A percentile compares a stretch with the other conserved stretches of the same genome.
phyloP scores from a whole-genome alignment of 2,797 vertebrate genomes.

The Poecilia gillii region DNA sequence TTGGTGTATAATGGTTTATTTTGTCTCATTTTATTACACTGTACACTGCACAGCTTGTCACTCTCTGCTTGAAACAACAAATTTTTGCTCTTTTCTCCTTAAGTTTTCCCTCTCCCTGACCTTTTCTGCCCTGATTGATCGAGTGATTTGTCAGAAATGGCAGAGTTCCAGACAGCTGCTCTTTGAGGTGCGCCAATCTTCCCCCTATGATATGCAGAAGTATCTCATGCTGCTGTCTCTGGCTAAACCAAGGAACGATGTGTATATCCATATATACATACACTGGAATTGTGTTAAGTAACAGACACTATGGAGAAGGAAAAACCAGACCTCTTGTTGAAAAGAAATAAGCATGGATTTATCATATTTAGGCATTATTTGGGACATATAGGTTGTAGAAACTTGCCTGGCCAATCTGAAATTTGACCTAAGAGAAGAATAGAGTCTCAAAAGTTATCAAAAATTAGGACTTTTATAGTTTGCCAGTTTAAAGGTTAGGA shows the following conservation, averaged over 20 bases:
- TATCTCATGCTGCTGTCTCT: background rate
- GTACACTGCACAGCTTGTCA: background rate
- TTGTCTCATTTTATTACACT: background rate
- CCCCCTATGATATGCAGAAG: constrained; percentile 6
- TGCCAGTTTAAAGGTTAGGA: background rate
- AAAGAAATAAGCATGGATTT: background rate
- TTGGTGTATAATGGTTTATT: background rate
- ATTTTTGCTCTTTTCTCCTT: background rate
- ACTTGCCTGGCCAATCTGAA: background rate
- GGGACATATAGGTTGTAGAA: background rate
- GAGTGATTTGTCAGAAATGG: constrained; percentile 20
- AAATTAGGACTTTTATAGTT: background rate
- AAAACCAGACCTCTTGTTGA: background rate
- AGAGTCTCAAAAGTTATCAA: background rate
- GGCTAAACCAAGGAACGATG: background rate
- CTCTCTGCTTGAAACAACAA: background rate
- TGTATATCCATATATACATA: background rate
- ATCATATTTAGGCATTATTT: background rate
- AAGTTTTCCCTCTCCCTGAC: constrained; percentile 1
- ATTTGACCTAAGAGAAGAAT: background rate
- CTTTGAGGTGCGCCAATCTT: constrained; percentile 11
- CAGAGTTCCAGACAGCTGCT: constrained; percentile 12
- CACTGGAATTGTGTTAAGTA: background rate
- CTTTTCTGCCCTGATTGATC: constrained; percentile 13
- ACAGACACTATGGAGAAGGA: background rate